Evolutionary conservation across 2,888 invertebrate genomes (phyloP).

Genomic region (Trilocha varians): DNA sequence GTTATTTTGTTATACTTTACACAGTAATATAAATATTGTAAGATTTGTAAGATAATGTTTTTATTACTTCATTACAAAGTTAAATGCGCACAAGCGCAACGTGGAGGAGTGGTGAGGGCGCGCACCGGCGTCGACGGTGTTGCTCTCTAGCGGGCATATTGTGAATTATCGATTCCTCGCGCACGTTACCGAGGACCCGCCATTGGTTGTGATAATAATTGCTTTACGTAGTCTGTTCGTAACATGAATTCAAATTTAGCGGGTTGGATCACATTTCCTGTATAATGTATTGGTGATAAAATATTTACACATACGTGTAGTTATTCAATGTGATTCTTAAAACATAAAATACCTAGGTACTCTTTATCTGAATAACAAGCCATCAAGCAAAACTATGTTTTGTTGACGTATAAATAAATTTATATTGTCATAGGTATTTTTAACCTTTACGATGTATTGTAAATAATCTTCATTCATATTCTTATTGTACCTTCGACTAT

Average conservation of each 20-base stretch:
- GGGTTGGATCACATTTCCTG: constrained; percentile 51
- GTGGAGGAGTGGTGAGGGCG: constrained; percentile 67
- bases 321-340: too few species aligned
- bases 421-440: too few species aligned
- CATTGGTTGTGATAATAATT: constrained; percentile 66
- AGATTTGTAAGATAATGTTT: neutral
- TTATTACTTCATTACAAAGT: constrained; percentile 44
- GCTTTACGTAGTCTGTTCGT: constrained; percentile 67
- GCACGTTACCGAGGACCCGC: constrained; percentile 39
- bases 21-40: too few species aligned
- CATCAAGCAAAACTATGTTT: too few species aligned
- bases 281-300: constrained; percentile 19
- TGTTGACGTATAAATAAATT: too few species aligned
- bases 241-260: constrained; percentile 72
- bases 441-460: too few species aligned
- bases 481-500: too few species aligned
- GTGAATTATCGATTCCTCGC: constrained; percentile 70
- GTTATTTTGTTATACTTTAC: too few species aligned
- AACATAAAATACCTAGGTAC: too few species aligned
- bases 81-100: constrained; percentile 54
- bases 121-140: constrained; percentile 53
- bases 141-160: constrained; percentile 71
- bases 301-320: too few species aligned
- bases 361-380: too few species aligned
- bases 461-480: too few species aligned